Base-by-base conservation (phyloP, 2,888 invertebrate species). In the Eupithecia pulchellata region DNA sequence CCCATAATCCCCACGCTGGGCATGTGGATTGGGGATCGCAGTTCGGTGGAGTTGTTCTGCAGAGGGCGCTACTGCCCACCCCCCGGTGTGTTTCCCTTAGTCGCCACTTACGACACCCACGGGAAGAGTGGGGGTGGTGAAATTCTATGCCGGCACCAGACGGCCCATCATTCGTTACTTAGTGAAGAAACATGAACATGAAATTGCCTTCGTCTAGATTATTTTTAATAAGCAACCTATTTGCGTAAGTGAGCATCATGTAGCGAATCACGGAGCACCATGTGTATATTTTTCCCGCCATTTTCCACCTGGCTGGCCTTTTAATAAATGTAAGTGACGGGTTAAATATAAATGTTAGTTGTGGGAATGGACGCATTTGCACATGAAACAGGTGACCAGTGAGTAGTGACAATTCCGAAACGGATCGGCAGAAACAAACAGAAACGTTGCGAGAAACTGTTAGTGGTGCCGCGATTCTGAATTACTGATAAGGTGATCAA, bases 241-340 rank as follows among this genome's bases (percentile, higher is more conserved):
- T 25, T 52, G 52, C 13, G 25, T 25, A 25, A 52, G 25, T 52
- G 25, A 25, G 52, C 52, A 47, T 25, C 13, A 11, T 52, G 52
- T 52, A 25, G 52, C 52, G 11, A 52, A 52, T 25, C 13, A 13
- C 52, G 25, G 52, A 57, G 32, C 30, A 47, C 32, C 36, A 27
- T 42, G 62, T 60, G 52, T 39, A 60, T 66, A 70, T 63, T 71
- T 71, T 67, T 39, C 66, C 34, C n/a, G 27, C 68, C 72, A 71
- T 74, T 76, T 76, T 76, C 76, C 76, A 73, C 39, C 32, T 73
- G 67, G 71, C 55, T 74, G 73, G 64, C 36, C 73, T 71, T 76
- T 76, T 76, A 76, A 76, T 76, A 73, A 62, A 74, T 68, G 71
- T 68, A 75, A 77, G 76, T 75, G 75, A 73, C 66, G 69, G 66